Evolutionary conservation across 1,140 invertebrate species (phyloP).

Genomic region (Calosoma granatense): DNA sequence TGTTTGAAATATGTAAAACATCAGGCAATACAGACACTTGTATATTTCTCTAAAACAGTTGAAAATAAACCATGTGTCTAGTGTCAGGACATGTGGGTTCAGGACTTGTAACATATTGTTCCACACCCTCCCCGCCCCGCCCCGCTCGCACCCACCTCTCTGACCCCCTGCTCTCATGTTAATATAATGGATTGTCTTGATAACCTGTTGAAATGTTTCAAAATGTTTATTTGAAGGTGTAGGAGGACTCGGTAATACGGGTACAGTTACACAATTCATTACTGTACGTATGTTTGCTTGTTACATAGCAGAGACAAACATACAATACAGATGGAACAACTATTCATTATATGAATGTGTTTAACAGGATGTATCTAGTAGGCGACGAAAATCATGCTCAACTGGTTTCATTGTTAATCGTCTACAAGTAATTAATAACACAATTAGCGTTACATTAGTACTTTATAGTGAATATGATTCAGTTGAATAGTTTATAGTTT

Average conservation of each 20-base stretch:
- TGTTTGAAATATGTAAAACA: no score
- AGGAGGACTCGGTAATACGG: not conserved
- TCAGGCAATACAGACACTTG: not conserved
- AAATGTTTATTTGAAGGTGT: slow-evolving; percentile 8
- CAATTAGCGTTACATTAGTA: no score
- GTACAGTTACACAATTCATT: not conserved
- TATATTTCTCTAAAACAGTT: not conserved
- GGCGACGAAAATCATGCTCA: no score
- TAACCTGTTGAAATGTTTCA: slow-evolving; percentile 8
- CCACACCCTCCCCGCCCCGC: not conserved
- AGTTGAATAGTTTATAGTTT: no score
- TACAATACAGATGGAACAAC: no score
- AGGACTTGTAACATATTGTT: not conserved
- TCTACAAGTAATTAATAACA: no score
- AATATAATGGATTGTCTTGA: slow-evolving; percentile 5
- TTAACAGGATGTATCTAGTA: no score
- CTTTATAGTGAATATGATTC: no score
- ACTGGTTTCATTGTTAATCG: no score
- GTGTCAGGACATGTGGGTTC: not conserved
- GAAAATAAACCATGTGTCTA: not conserved
- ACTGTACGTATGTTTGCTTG: not conserved
- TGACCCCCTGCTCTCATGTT: not conserved
- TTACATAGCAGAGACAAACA: no score
- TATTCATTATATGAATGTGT: no score
- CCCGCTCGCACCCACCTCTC: not conserved